A percentile compares a stretch with the other conserved stretches of the same genome.
phyloP scores from a whole-genome alignment of 2,113 vertebrate genomes.

The Trogon melanurus region DNA sequence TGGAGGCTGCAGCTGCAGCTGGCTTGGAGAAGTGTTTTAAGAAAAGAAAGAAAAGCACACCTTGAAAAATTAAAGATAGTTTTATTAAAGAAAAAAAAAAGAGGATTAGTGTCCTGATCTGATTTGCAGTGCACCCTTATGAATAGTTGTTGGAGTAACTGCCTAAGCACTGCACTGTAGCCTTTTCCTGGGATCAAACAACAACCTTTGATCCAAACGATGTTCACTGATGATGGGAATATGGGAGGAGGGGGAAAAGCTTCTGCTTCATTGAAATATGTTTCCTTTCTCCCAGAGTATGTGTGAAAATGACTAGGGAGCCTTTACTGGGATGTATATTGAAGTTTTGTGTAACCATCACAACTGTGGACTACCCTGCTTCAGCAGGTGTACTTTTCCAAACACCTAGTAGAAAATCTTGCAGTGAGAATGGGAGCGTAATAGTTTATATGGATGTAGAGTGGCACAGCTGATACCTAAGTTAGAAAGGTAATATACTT shows the following conservation, averaged over 20 bases:
- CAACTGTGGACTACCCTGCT: fast-evolving
- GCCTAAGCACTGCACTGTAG: background rate
- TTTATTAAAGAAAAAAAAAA: background rate
- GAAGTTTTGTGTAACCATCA: background rate
- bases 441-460: background rate
- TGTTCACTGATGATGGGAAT: background rate
- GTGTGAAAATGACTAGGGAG: background rate
- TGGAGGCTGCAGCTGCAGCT: slow-evolving; percentile 31
- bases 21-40: background rate
- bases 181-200: background rate
- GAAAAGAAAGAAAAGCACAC: background rate
- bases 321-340: background rate
- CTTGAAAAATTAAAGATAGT: background rate
- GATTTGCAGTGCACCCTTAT: background rate
- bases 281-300: background rate
- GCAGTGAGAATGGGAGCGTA: background rate
- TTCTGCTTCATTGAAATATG: background rate
- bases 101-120: background rate
- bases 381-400: background rate
- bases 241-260: background rate
- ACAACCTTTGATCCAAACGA: background rate
- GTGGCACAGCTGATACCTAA: background rate
- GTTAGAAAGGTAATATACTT: background rate
- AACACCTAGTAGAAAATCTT: background rate
- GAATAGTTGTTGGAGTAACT: background rate